Percentiles rank a stretch among this genome's conserved stretches.
These are phyloP conservation scores for Daubentonia madagascariensis DNA, from an alignment of 2,113 vertebrate genomes.

Conservation along the genomic window DNA sequence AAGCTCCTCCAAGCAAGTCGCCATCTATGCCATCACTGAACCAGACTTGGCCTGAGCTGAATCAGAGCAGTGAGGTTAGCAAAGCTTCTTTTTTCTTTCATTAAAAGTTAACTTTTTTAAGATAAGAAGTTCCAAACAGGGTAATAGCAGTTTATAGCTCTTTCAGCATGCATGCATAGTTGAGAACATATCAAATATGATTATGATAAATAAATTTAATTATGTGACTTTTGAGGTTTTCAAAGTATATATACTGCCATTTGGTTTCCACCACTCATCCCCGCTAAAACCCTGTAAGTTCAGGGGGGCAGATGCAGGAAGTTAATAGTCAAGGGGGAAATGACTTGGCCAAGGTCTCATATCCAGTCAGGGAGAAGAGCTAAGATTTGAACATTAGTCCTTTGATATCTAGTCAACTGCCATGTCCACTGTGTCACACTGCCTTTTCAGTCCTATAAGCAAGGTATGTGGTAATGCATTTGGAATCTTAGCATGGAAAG, in stretches of 20 bases:
- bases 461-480: not conserved
- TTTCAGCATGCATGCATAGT: not conserved
- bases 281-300: not conserved
- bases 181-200: not conserved
- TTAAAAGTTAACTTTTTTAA: conserved; percentile 56
- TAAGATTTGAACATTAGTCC: not conserved
- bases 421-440: not conserved
- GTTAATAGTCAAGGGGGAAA: not conserved
- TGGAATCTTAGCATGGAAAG: not conserved
- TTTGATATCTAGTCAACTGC: not conserved
- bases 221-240: conserved; percentile 1
- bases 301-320: not conserved
- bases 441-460: not conserved
- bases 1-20: conserved; percentile 97
- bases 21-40: conserved; percentile 99
- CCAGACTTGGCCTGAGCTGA: conserved; percentile 98
- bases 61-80: conserved; percentile 98
- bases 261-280: not conserved
- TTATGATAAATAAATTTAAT: not conserved
- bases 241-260: not conserved
- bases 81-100: conserved; percentile 60
- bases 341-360: not conserved
- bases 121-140: conserved; percentile 45
- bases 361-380: not conserved
- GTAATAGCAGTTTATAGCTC: not conserved